Base-by-base conservation (phyloP, 2,797 vertebrate genomes). In the Protosalanx chinensis region DNA sequence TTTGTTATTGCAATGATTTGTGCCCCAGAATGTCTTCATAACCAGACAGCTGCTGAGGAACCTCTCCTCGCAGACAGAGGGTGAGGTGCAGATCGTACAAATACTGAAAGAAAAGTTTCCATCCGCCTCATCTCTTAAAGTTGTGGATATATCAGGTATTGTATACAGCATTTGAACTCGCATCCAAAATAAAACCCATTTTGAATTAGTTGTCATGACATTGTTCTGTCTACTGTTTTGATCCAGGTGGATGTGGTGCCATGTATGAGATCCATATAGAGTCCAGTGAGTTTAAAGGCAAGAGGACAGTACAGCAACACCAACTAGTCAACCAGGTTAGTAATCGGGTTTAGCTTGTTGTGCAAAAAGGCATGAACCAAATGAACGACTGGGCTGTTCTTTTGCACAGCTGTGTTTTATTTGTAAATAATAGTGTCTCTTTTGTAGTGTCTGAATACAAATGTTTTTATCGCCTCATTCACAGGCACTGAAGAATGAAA, bases 241-340 rank as follows among this genome's bases (percentile, higher is more conserved):
- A 75, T 65, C 79, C 46, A 98, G 97, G 96, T 32, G 97, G 97
- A 70, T 99, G 97, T 32, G 97, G 97, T 0, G 95, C 96, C 6
- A 99, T 99, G 97, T 99, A 98, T 76, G 97, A 99, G 79, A 92
- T 99, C 64, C 94, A 97, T 66, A 92, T 99, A 8, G 96, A 97
- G 81, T 97, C 97, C 0, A 91, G 88, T 79, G 96, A 99, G n/a
- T 99, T 99, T 85, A 90, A 91, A 81, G 95, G 95, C 59, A 99
- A 97, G 88, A 91, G 93, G 65, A 92, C 86, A 0, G 89, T 99
- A 66, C 96, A 98, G 73, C 97, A 99, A 78, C 97, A 99, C 81
- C 94, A 95, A 67, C 88, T 98, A 90, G 95, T 99, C 0, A 99
- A 97, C 61, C 92, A 98, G 94, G 97, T 97, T 86, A 90, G 80